Percentiles rank a stretch among this genome's conserved stretches.
Conservation (phyloP, 37 sponge, comb jelly and placozoan genomes). For the Spongia lamella region DNA sequence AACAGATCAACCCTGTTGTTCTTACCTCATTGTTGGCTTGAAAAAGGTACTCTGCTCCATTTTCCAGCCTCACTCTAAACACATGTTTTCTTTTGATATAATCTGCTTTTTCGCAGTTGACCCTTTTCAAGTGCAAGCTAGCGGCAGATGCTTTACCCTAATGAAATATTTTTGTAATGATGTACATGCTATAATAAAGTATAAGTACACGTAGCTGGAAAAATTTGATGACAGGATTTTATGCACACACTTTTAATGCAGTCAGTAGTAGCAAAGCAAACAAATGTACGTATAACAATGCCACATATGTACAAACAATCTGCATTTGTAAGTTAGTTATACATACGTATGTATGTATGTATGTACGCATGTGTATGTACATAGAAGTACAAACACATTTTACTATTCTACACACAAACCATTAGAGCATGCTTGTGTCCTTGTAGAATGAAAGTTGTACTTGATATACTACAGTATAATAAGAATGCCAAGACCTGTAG, state of each 20-base stretch:
- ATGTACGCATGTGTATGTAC: too few relatives aligned
- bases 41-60: slow-evolving; percentile 7
- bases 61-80: slow-evolving; percentile 1
- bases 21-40: slow-evolving; percentile 22
- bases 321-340: too few relatives aligned
- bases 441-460: slow-evolving; percentile 26
- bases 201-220: too few relatives aligned
- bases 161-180: background rate
- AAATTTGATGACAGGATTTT: too few relatives aligned
- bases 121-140: background rate
- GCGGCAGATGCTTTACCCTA: background rate
- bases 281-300: too few relatives aligned
- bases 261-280: too few relatives aligned
- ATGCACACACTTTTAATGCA: too few relatives aligned
- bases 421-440: slow-evolving; percentile 27
- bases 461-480: slow-evolving; percentile 18
- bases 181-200: too few relatives aligned
- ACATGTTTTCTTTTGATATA: slow-evolving; percentile 13
- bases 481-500: slow-evolving; percentile 18
- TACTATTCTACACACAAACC: background rate
- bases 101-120: background rate
- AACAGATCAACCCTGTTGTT: too few relatives aligned
- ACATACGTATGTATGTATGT: too few relatives aligned
- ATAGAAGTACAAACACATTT: background rate
- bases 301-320: too few relatives aligned